These are phyloP conservation scores for Physeter macrocephalus DNA, from an alignment of 2,113 vertebrate genomes.

Conservation along the genomic window DNA sequence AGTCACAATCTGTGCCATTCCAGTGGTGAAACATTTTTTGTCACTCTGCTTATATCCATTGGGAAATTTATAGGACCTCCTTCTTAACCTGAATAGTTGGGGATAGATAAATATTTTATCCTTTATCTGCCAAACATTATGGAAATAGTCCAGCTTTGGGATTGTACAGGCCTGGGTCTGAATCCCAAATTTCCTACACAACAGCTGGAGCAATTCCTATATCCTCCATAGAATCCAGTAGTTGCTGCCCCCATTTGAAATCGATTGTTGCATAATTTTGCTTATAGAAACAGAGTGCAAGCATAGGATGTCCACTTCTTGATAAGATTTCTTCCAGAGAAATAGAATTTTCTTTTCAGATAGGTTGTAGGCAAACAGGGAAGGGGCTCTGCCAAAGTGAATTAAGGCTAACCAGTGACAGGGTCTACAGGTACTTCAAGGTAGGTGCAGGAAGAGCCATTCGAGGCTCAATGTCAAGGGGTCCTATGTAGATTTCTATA, in stretches of 20 bases:
- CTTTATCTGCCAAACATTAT: neutral
- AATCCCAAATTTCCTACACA: neutral
- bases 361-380: neutral
- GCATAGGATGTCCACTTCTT: neutral
- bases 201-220: neutral
- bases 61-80: neutral
- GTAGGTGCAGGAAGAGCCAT: neutral
- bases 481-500: neutral
- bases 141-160: neutral
- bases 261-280: neutral
- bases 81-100: neutral
- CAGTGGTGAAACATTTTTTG: neutral
- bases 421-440: neutral
- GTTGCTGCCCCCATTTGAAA: neutral
- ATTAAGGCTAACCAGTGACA: neutral
- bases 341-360: neutral
- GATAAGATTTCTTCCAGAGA: neutral
- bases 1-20: neutral
- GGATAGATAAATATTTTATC: neutral
- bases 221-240: neutral
- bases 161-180: neutral
- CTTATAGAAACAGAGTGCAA: neutral
- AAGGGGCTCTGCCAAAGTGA: neutral
- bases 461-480: neutral
- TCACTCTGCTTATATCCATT: neutral